Evolutionary conservation across 2,888 invertebrate genomes (phyloP), one percentile per base, ranked within the genome.

Genomic region (Tetragonisca angustula): DNA sequence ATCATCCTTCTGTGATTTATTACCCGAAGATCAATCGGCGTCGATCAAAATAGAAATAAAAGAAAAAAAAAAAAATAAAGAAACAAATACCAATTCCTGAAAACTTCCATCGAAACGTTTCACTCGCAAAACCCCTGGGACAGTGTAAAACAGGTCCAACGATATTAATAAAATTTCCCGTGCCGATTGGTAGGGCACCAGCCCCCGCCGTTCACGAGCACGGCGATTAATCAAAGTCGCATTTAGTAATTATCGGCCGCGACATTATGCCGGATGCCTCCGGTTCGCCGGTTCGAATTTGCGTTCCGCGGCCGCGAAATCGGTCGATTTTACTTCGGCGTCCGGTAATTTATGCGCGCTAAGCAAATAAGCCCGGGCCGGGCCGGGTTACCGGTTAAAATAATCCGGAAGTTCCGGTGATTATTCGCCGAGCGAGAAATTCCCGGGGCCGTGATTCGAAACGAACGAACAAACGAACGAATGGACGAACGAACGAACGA

Each of bases 331-430:
- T 87, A 87, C 85, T 88, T 79, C 78, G 74, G 19, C 71, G 68
- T 79, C 82, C 79, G 76, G 76, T 87, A 88, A 88, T 88, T 87
- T 87, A 88, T 88, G 81, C 87, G 79, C 87, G 70, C 68, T 65
- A 56, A 52, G 83, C 76, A 88, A 88, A 88, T 83, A 85, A 6
- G 3, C 70, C 43, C 43, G 43, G 21, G 54, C 24, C 56, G 50
- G 61, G 74, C 71, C 78, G 87, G 72, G 78, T 82, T 88, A 76
- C 81, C 81, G 79, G 79, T 88, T 88, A 83, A 88, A 88, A 88
- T 88, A 88, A 88, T 87, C 74, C 82, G 67, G 56, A 83, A 83
- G 85, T 86, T 79, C 69, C 84, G 82, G 77, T 87, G 87, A 88
- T 88, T 88, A 88, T 87, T 86, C 84, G 56, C 56, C 79, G 78